phyloP scores from a whole-genome alignment of 1,140 invertebrate genomes.

The Phymorhynchus buccinoides region DNA sequence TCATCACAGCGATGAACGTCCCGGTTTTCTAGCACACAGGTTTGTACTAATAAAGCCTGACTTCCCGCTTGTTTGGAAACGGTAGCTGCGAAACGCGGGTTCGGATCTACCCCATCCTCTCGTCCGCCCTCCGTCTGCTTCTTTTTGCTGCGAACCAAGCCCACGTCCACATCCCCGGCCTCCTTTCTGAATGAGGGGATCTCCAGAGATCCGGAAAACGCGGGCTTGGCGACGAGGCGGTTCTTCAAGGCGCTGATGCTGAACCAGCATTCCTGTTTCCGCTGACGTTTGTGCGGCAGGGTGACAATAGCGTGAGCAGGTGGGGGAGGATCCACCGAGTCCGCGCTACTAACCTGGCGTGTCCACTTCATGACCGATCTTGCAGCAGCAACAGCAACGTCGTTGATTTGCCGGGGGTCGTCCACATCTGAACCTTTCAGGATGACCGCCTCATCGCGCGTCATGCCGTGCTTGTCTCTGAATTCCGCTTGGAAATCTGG shows the following conservation, averaged over 20 bases:
- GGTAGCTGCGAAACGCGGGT: not conserved
- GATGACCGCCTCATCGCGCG: not conserved
- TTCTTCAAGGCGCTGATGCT: not conserved
- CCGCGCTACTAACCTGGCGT: not conserved
- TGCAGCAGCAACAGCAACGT: too few species aligned
- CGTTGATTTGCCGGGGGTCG: not conserved
- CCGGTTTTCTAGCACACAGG: not conserved
- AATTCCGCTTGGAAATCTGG: not conserved
- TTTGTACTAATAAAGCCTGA: not conserved
- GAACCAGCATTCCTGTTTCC: not conserved
- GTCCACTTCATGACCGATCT: not conserved
- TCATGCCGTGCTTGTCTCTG: not conserved
- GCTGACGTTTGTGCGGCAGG: slow-evolving; percentile 9
- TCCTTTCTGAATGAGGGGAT: not conserved
- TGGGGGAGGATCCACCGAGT: not conserved
- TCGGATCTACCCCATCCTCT: not conserved
- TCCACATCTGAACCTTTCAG: not conserved
- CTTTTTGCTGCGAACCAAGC: not conserved
- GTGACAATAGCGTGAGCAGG: not conserved
- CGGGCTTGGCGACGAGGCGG: not conserved
- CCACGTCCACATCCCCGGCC: slow-evolving; percentile 23
- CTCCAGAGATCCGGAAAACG: not conserved
- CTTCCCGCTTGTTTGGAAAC: not conserved
- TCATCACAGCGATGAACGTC: not conserved
- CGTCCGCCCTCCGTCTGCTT: not conserved